Conservation (phyloP, 2,797 vertebrate species). For the Pempheris klunzingeri region DNA sequence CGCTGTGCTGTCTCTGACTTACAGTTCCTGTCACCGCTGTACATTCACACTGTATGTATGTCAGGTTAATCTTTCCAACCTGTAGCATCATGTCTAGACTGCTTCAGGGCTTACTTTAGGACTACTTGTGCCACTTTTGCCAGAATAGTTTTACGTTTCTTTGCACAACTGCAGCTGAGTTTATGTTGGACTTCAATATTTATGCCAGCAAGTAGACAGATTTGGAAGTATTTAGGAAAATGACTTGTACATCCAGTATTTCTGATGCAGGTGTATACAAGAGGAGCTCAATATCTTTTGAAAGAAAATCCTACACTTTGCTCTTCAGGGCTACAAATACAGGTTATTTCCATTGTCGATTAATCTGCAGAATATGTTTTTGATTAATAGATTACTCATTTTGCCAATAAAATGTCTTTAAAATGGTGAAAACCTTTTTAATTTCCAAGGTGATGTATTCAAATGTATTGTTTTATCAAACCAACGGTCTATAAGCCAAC, state of each 20-base stretch:
- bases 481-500: neutral
- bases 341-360: neutral
- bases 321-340: neutral
- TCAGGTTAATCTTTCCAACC: neutral
- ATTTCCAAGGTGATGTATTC: neutral
- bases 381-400: neutral
- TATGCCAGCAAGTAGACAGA: neutral
- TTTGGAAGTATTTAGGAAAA: conserved; percentile 3
- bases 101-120: neutral
- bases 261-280: conserved; percentile 8
- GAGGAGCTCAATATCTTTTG: neutral
- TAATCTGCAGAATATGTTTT: neutral
- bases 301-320: no score
- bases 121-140: neutral
- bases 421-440: neutral
- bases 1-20: neutral
- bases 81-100: neutral
- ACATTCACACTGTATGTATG: neutral
- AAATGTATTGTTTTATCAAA: neutral
- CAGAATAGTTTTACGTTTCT: neutral
- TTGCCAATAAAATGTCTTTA: neutral
- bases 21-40: neutral
- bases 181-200: neutral
- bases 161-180: neutral
- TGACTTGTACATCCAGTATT: neutral